Evolutionary conservation across 1,140 invertebrate species (phyloP), one percentile per base, ranked within the genome.

Genomic region (Trachymyrmex cornetzi): DNA sequence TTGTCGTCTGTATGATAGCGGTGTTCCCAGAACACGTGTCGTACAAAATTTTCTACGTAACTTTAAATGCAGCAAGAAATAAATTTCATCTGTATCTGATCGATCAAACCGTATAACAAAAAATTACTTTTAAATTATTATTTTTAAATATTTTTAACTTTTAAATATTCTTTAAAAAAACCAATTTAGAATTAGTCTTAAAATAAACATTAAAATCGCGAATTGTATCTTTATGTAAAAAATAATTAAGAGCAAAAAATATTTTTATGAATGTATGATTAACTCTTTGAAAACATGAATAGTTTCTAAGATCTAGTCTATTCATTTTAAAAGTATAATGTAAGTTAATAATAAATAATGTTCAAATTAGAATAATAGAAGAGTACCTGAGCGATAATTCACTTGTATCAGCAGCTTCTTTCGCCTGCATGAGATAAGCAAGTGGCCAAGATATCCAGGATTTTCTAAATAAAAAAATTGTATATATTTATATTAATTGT

Each of bases 391-490:
- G 96, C 1, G 98, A 97, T 64, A 98, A 95, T 93, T 98, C 97
- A 92, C 96, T 98, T 12, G 96, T 95, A 91, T 96, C 95, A 24
- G 96, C 95, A 80, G 97, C 97, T 88, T 97, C 96, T 86, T 96
- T 96, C 89, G 97, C 97, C 95, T 98, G 97, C 94, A 98, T 97
- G 88, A 98, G 96, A 94, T 98, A 98, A 19, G 98, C 98, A 34
- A 98, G 95, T 34, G 98, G 98, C 98, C 98, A 98, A 91, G 98
- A 98, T 90, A 98, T 98, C 98, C 98, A 98, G 0, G 98, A 98
- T 27, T 95, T 95, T 19, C 96, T 97, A 89, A 71, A 14, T 16
- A 85, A 57, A 66, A 50, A 30, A 14, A n/a, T 12, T 59, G 19
- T 16, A 85, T 85, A 19, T 66, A 44, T 57, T 34, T 77, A 63